Evolutionary conservation across 2,888 invertebrate genomes (phyloP).

Genomic region (Chesias legatella): DNA sequence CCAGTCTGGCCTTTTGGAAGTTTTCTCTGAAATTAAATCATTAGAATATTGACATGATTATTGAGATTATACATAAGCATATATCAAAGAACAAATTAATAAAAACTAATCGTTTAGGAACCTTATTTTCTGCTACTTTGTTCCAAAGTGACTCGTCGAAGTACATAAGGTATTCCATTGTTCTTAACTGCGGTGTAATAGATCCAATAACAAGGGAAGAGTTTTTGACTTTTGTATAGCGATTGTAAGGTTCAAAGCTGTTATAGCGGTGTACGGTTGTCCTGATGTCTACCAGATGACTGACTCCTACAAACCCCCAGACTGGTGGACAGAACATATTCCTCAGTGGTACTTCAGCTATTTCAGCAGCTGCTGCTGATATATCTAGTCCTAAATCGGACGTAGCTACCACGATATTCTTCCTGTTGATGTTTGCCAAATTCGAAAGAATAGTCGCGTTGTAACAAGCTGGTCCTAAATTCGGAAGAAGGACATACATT

Average conservation of each 20-base stretch:
- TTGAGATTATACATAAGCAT: too few species aligned
- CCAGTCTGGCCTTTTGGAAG: constrained; percentile 23
- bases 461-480: constrained; percentile 79
- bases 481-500: constrained; percentile 76
- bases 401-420: constrained; percentile 79
- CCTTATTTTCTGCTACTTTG: constrained; percentile 56
- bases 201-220: constrained; percentile 75
- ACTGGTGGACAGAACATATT: constrained; percentile 82
- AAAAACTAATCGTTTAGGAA: too few species aligned
- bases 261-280: constrained; percentile 77
- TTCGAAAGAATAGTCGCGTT: constrained; percentile 75
- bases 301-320: constrained; percentile 82
- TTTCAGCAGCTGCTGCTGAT: constrained; percentile 58
- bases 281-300: constrained; percentile 76
- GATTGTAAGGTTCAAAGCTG: constrained; percentile 69
- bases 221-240: constrained; percentile 68
- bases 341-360: constrained; percentile 63
- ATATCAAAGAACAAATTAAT: too few species aligned
- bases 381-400: constrained; percentile 78
- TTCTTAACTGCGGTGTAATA: constrained; percentile 73
- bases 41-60: not conserved
- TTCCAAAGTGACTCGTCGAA: constrained; percentile 61
- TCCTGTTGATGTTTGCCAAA: constrained; percentile 52
- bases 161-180: constrained; percentile 72
- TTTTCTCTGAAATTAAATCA: constrained; percentile 36